Conservation (phyloP, 1,140 invertebrate species). For the Phenacoccus solenopsis region DNA sequence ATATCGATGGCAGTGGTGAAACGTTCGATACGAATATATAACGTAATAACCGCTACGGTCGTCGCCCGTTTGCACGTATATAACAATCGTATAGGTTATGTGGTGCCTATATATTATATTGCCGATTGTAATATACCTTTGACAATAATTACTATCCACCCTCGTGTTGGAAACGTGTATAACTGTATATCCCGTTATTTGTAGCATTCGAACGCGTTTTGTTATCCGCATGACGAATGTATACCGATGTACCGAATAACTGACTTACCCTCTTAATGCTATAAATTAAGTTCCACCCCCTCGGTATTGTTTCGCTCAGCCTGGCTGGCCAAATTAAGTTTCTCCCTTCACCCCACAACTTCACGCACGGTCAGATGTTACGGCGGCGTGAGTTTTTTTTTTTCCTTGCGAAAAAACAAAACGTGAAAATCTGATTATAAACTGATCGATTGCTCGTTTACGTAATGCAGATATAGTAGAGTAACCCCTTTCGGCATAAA, state of each 20-base stretch:
- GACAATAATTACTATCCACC: not conserved
- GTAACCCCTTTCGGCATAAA: not conserved
- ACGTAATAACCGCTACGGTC: too few relatives aligned
- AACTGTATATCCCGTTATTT: not conserved
- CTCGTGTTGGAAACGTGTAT: not conserved
- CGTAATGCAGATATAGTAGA: not conserved
- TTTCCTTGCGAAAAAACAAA: too few relatives aligned
- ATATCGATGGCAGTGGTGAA: too few relatives aligned
- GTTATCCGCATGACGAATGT: conserved; percentile 1
- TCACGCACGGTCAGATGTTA: too few relatives aligned
- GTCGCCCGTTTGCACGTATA: too few relatives aligned
- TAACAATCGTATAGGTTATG: not conserved
- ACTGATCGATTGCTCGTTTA: not conserved
- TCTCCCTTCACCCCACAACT: too few relatives aligned
- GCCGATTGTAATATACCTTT: not conserved
- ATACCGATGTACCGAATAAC: not conserved
- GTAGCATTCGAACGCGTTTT: not conserved
- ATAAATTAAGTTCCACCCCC: not conserved
- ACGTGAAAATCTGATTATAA: not conserved
- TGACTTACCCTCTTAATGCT: not conserved
- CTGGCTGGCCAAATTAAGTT: too few relatives aligned
- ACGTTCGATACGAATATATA: too few relatives aligned
- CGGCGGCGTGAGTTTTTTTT: too few relatives aligned
- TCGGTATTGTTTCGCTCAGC: too few relatives aligned
- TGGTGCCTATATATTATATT: not conserved